These are phyloP conservation scores for Enteromius anoplus DNA, from an alignment of 2,797 vertebrate genomes.

Conservation along the genomic window DNA sequence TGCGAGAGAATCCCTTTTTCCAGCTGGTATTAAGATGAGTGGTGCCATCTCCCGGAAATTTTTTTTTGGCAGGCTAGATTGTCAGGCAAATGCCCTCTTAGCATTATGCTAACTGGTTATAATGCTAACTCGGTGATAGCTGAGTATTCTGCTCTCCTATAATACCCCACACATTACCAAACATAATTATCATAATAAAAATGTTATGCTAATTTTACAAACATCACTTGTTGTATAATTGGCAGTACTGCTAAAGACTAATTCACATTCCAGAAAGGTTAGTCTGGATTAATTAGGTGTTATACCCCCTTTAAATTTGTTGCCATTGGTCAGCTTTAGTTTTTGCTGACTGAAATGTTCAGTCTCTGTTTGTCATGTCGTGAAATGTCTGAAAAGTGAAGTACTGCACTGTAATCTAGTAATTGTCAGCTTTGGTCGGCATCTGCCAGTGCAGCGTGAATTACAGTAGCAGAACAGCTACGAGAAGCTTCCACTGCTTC, in stretches of 20 bases:
- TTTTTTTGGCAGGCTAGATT: neutral
- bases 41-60: neutral
- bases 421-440: neutral
- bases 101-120: neutral
- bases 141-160: neutral
- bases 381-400: neutral
- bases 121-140: neutral
- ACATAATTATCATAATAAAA: neutral
- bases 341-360: neutral
- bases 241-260: neutral
- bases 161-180: neutral
- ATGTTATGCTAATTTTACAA: neutral
- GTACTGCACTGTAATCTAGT: neutral
- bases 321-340: neutral
- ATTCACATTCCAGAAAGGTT: neutral
- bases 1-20: neutral
- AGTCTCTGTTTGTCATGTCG: neutral
- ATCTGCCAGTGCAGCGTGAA: neutral
- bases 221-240: neutral
- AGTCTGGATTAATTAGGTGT: neutral
- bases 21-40: neutral
- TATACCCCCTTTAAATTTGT: neutral
- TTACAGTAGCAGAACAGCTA: neutral
- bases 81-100: neutral
- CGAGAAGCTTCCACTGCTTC: neutral